Conservation (phyloP, 2,888 invertebrate species). For the Rotaria sp. region DNA sequence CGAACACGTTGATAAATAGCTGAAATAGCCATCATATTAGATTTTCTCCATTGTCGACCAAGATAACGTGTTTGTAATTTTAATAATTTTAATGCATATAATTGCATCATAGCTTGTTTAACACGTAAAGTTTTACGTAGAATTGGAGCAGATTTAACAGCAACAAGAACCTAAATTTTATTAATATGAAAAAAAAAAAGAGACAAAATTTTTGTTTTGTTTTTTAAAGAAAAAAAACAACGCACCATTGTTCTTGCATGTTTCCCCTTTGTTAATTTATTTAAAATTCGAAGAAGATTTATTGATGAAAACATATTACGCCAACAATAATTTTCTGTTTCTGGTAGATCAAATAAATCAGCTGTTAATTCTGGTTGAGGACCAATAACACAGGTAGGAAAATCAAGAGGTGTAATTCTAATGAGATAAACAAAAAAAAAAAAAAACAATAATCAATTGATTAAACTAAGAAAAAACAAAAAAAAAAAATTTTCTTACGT, state of each 20-base stretch:
- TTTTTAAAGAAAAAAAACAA: neutral
- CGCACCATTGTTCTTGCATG: slow-evolving; percentile 70
- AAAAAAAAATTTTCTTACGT: slow-evolving; percentile 45
- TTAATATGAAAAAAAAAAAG: neutral
- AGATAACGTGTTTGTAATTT: slow-evolving; percentile 99
- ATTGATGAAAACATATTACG: slow-evolving; percentile 95
- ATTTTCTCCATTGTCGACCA: slow-evolving; percentile 95
- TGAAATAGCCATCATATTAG: slow-evolving; percentile 98
- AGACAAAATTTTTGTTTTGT: neutral
- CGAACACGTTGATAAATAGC: slow-evolving; percentile 90
- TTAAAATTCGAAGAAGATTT: slow-evolving; percentile 85
- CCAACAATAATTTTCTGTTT: slow-evolving; percentile 75
- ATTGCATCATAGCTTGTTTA: slow-evolving; percentile 81
- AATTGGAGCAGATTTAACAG: slow-evolving; percentile 97
- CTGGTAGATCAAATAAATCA: slow-evolving; percentile 67
- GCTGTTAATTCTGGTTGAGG: slow-evolving; percentile 85
- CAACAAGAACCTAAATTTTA: slow-evolving; percentile 74
- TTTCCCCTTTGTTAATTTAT: slow-evolving; percentile 98
- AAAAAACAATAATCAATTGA: neutral
- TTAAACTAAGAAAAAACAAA: neutral
- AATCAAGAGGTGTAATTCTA: slow-evolving; percentile 82
- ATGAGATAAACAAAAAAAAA: neutral
- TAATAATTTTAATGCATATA: slow-evolving; percentile 88
- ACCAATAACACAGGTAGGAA: slow-evolving; percentile 88
- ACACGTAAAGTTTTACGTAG: slow-evolving; percentile 84